Evolutionary conservation across 2,888 invertebrate genomes (phyloP).

Genomic region (Acanthacorydalis orientalis): DNA sequence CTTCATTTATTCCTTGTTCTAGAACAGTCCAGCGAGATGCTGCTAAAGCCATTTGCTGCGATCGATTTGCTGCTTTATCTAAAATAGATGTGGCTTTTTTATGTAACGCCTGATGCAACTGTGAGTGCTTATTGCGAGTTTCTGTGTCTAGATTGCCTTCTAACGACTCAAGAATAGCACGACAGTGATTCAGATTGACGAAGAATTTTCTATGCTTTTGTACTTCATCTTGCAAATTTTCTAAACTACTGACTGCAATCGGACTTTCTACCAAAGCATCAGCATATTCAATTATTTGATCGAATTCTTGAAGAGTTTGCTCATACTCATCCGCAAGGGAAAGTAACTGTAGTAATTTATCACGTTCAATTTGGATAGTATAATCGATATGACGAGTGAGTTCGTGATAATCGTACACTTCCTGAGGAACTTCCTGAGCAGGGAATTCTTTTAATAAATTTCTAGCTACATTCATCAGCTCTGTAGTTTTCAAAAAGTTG

Average conservation of each 20-base stretch:
- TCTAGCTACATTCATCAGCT: constrained; percentile 44
- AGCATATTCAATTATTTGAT: constrained; percentile 70
- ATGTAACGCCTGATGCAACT: constrained; percentile 60
- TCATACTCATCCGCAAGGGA: constrained; percentile 74
- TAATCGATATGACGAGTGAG: constrained; percentile 51
- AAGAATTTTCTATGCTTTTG: constrained; percentile 81
- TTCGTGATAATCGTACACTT: constrained; percentile 48
- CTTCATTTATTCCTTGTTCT: constrained; percentile 68
- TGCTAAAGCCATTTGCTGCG: constrained; percentile 70
- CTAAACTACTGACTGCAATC: constrained; percentile 54
- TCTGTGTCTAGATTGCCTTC: constrained; percentile 70
- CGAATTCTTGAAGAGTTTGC: constrained; percentile 72
- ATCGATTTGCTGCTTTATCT: constrained; percentile 64
- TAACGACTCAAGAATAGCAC: constrained; percentile 69
- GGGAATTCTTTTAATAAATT: constrained; percentile 51
- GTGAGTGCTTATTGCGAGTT: constrained; percentile 54
- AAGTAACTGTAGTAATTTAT: constrained; percentile 55
- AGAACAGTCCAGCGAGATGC: constrained; percentile 71
- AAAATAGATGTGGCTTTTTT: constrained; percentile 57
- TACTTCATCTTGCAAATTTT: constrained; percentile 76
- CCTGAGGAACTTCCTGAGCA: constrained; percentile 47
- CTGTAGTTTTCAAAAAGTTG: constrained; percentile 38
- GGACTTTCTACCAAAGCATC: constrained; percentile 64
- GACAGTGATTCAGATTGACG: constrained; percentile 72
- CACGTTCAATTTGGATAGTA: constrained; percentile 51